phyloP scores from a whole-genome alignment of 2,113 vertebrate species.

The Lophura nycthemera region DNA sequence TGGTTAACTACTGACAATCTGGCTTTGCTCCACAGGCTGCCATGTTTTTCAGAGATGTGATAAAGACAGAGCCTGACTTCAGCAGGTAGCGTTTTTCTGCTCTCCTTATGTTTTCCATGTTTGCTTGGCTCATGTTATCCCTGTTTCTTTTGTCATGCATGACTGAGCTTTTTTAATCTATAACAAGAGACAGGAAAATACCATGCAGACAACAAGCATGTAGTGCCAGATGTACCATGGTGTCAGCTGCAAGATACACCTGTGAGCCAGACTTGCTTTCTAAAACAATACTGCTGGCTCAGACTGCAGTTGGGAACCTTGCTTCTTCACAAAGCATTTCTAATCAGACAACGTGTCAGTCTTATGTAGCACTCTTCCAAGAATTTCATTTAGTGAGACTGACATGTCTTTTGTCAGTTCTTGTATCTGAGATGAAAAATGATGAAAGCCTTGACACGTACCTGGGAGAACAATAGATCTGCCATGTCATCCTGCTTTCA shows the following conservation, averaged over 20 bases:
- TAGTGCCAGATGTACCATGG: not conserved
- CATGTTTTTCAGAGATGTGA: not conserved
- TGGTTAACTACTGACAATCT: not conserved
- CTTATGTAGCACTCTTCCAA: not conserved
- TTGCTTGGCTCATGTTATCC: not conserved
- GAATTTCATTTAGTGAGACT: not conserved
- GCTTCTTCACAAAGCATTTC: not conserved
- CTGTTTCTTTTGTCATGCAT: rapidly evolving
- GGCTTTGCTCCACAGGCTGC: constrained; percentile 54
- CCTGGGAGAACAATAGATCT: not conserved
- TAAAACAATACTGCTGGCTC: not conserved
- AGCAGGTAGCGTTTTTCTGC: constrained; percentile 43
- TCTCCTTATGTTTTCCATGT: not conserved
- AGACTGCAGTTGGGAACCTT: not conserved
- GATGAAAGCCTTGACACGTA: rapidly evolving
- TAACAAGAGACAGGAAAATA: not conserved
- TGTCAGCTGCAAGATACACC: not conserved
- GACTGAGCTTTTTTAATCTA: not conserved
- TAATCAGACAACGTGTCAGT: not conserved
- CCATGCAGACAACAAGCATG: rapidly evolving
- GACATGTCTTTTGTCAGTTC: not conserved
- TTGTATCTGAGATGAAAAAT: not conserved
- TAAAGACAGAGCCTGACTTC: constrained; percentile 29
- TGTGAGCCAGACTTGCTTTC: not conserved
- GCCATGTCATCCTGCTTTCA: not conserved